Conservation (phyloP, 2,888 invertebrate species). For the Apotomis capreana region DNA sequence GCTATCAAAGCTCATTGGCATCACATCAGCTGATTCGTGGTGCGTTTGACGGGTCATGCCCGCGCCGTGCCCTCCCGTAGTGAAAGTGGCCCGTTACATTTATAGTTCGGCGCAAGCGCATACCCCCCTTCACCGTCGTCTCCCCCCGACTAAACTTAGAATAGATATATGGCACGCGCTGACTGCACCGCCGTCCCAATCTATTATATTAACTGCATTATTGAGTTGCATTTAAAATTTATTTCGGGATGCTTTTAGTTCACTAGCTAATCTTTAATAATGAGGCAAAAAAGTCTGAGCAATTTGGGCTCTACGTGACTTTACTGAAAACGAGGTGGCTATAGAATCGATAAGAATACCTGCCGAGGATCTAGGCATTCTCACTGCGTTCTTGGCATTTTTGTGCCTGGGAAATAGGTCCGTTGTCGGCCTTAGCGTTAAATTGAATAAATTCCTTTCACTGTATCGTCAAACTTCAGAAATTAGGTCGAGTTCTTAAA, state of each 20-base stretch:
- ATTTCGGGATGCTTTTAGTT: constrained; percentile 49
- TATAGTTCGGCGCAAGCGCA: constrained; percentile 60
- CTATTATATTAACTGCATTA: constrained; percentile 59
- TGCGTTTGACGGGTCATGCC: constrained; percentile 58
- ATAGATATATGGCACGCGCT: constrained; percentile 45
- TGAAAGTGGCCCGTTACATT: constrained; percentile 65
- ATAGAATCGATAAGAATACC: constrained; percentile 6
- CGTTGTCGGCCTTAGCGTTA: not conserved
- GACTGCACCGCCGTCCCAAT: constrained; percentile 54
- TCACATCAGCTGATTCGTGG: constrained; percentile 64
- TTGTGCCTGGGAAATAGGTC: constrained; percentile 1
- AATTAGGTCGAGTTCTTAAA: not conserved
- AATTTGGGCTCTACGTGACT: constrained; percentile 20
- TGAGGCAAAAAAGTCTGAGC: constrained; percentile 16
- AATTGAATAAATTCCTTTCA: constrained; percentile 14
- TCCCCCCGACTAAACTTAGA: constrained; percentile 58
- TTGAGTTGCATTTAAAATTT: constrained; percentile 56
- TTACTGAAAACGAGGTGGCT: constrained; percentile 12
- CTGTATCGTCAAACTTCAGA: not conserved
- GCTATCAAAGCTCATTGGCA: constrained; percentile 54
- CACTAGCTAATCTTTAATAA: constrained; percentile 22
- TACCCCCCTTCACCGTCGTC: constrained; percentile 54
- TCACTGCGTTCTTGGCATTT: constrained; percentile 10
- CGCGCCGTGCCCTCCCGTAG: constrained; percentile 49
- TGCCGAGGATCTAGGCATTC: not conserved